These are phyloP conservation scores for Amblyjoppa fuscipennis DNA, from an alignment of 2,888 invertebrate species.

Conservation along the genomic window DNA sequence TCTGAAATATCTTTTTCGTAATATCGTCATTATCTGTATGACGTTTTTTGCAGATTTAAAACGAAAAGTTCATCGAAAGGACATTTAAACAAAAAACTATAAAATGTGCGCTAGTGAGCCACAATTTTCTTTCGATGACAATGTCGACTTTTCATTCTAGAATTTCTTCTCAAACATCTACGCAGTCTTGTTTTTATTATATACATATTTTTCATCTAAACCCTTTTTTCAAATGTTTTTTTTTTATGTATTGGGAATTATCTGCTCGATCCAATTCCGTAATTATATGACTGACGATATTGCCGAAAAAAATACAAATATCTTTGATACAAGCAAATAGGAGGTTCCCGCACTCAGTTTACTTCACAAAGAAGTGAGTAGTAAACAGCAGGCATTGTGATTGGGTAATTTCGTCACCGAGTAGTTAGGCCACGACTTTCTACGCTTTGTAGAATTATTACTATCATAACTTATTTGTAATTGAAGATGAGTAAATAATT, in stretches of 20 bases:
- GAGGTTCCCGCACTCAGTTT: slow-evolving; percentile 70
- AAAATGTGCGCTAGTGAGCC: background rate
- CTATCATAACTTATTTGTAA: slow-evolving; percentile 15
- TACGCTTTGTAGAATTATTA: slow-evolving; percentile 62
- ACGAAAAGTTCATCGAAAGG: slow-evolving; percentile 3
- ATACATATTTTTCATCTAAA: background rate
- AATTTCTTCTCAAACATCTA: slow-evolving; percentile 10
- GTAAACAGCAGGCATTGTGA: slow-evolving; percentile 55
- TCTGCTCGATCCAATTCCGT: background rate
- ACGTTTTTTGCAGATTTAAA: background rate
- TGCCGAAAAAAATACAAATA: slow-evolving; percentile 48
- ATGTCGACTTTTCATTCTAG: background rate
- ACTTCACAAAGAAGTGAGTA: slow-evolving; percentile 70
- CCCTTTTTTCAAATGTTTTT: background rate
- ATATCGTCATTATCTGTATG: background rate
- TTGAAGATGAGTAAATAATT: slow-evolving; percentile 53
- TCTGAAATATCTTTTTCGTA: background rate
- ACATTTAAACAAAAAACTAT: slow-evolving; percentile 8
- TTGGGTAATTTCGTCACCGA: slow-evolving; percentile 44
- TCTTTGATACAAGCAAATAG: slow-evolving; percentile 70
- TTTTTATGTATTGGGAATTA: slow-evolving; percentile 7
- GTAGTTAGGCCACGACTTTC: slow-evolving; percentile 62
- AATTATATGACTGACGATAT: slow-evolving; percentile 16
- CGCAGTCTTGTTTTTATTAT: slow-evolving; percentile 8
- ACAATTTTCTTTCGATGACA: slow-evolving; percentile 30